Base-by-base conservation (phyloP, 2,888 invertebrate genomes). In the Xanthostigma xanthostigma region DNA sequence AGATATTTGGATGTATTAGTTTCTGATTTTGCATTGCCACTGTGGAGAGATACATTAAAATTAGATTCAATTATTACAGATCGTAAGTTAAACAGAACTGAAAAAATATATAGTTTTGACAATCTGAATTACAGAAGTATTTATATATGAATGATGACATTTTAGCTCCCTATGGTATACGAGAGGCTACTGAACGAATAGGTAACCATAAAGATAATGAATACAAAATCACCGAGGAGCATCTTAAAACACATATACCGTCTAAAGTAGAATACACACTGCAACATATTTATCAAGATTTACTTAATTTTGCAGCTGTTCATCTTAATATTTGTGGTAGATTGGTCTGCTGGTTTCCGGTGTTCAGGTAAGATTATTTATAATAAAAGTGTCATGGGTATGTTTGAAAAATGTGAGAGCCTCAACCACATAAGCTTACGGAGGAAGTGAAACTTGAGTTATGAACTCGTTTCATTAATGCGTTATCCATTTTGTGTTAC, bases 21-120 rank as follows among this genome's bases (percentile, higher is more conserved):
- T 2, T 89, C 92, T 42, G 98, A 98, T 70, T 88, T 94, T 62
- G 86, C 96, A 0, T 74, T 79, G 56, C 80, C 83, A 0, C 67
- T 92, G 58, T 93, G 92, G 88, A 75, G 74, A 52, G 68, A 76
- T 1, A 67, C 71, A 1, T 61, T 87, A 35, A 68, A 73, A 58
- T 83, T 97, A 60, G 95, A 98, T 70, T 85, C 90, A 36, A 92
- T 98, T 51, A 79, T 98, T 49, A 94, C 96, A 35, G 98, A 98
- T 68, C 98, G 91, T 92, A 70, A 76, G 84, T 75, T 44, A 39
- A n/a, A 37, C 42, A n/a, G 42, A n/a, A 33, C 27, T 42, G 9
- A 11, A 42, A 42, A 42, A 3, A 11, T 2, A 17, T 17, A 33
- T 10, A 11, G 9, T 17, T 5, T 8, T 5, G 14, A 17, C 4